These are phyloP conservation scores for Pelusios castaneus DNA, from an alignment of 2,113 vertebrate species.

Conservation along the genomic window DNA sequence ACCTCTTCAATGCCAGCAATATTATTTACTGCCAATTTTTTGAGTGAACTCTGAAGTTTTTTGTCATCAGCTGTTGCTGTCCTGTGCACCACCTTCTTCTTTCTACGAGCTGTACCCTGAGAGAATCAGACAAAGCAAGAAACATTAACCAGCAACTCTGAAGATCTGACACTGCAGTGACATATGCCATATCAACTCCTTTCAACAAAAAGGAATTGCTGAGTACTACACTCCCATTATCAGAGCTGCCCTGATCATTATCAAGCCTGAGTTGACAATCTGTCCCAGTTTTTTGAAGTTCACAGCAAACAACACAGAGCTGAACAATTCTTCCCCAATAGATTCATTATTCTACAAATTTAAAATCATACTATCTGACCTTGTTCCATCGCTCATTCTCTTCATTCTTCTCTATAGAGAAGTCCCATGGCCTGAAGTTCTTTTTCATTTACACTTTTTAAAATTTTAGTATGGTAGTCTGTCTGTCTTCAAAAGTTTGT, in stretches of 20 bases:
- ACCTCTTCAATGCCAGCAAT: conserved; percentile 99
- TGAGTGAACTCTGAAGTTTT: conserved; percentile 97
- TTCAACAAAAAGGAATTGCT: background rate
- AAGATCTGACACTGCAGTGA: background rate
- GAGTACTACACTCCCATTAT: background rate
- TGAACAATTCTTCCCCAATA: conserved; percentile 1
- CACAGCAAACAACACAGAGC: background rate
- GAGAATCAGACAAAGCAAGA: conserved; percentile 13
- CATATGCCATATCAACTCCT: background rate
- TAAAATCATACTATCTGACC: background rate
- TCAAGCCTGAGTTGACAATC: background rate
- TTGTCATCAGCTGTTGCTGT: conserved; percentile 98
- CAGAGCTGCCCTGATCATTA: background rate
- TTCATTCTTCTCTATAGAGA: background rate
- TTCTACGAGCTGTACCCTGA: conserved; percentile 96
- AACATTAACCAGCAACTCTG: conserved; percentile 11
- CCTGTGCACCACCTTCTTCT: conserved; percentile 99
- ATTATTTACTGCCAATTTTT: conserved; percentile 98
- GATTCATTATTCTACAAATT: background rate
- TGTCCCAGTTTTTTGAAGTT: background rate
- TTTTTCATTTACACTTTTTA: background rate
- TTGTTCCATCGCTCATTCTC: background rate
- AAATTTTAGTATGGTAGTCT: background rate
- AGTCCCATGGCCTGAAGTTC: background rate
- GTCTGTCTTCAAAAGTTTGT: background rate